phyloP scores from a whole-genome alignment of 2,888 invertebrate species.

The Amphipoea lucens region DNA sequence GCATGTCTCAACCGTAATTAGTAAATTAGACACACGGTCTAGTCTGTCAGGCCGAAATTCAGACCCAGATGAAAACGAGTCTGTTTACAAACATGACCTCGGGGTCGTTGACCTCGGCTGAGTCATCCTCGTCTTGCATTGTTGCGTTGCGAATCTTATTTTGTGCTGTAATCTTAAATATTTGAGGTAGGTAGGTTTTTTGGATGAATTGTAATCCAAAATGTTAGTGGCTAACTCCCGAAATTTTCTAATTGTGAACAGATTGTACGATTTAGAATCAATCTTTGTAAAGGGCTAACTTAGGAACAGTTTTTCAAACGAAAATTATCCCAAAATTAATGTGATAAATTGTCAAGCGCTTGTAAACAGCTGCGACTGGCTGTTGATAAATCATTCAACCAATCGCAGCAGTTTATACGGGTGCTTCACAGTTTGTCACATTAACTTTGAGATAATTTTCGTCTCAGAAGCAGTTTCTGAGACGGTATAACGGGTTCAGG shows the following conservation, averaged over 20 bases:
- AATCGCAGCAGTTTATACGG: no score
- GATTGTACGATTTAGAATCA: no score
- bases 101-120: constrained; percentile 59
- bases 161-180: constrained; percentile 7
- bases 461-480: no score
- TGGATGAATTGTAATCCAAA: background rate
- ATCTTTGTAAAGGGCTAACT: no score
- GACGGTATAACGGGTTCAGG: no score
- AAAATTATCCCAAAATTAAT: no score
- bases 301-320: no score
- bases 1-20: constrained; percentile 39
- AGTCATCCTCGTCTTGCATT: constrained; percentile 48
- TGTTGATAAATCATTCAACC: no score
- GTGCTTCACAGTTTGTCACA: background rate
- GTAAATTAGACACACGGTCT: constrained; percentile 45
- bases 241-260: background rate
- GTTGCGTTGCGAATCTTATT: constrained; percentile 43
- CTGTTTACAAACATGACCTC: constrained; percentile 65
- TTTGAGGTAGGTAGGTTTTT: constrained; percentile 26
- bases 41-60: constrained; percentile 46
- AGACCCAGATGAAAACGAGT: constrained; percentile 48
- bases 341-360: background rate
- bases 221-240: background rate
- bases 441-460: no score
- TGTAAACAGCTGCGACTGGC: no score